Conservation (phyloP, 37 sponge, comb jelly and placozoan species). For the Oopsacas minuta region DNA sequence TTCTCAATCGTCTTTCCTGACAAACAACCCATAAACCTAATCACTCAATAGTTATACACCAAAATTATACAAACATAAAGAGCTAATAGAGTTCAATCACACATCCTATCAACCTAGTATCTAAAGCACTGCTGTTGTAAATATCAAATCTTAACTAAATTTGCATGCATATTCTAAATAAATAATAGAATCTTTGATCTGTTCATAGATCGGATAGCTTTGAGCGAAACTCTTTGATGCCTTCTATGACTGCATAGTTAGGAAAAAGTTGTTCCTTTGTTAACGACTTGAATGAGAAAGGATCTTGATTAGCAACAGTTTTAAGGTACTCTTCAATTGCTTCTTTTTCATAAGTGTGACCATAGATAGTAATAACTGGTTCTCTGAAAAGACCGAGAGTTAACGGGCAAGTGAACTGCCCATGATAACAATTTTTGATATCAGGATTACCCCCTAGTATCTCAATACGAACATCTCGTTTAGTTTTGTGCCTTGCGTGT, state of each 20-base stretch:
- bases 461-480: not conserved
- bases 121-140: too few species aligned
- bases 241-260: not conserved
- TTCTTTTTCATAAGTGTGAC: not conserved
- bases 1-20: too few species aligned
- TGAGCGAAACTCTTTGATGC: not conserved
- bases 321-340: not conserved
- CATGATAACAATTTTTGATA: not conserved
- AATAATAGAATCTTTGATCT: too few species aligned
- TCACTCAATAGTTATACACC: too few species aligned
- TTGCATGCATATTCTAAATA: too few species aligned
- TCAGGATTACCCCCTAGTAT: not conserved
- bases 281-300: not conserved
- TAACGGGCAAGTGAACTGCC: not conserved
- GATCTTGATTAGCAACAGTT: not conserved
- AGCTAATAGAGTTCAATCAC: too few species aligned
- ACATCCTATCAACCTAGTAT: too few species aligned
- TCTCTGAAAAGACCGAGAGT: not conserved
- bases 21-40: too few species aligned
- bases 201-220: not conserved
- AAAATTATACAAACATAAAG: too few species aligned
- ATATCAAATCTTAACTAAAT: too few species aligned
- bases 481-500: not conserved
- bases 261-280: not conserved
- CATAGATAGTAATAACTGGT: not conserved